Conservation (phyloP, 2,797 vertebrate genomes). For the Enteromius paludinosus region DNA sequence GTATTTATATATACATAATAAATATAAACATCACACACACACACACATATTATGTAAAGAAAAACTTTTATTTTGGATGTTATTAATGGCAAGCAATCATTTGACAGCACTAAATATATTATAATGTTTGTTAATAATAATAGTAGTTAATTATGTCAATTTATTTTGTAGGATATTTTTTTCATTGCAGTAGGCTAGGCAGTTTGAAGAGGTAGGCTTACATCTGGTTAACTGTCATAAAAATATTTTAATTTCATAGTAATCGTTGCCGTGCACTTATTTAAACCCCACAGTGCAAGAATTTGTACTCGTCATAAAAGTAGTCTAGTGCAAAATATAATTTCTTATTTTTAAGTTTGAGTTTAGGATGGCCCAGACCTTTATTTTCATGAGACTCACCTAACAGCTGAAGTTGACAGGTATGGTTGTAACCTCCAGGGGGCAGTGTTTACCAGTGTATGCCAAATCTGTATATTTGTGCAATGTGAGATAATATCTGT, state of each 20-base stretch:
- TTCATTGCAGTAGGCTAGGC: not conserved
- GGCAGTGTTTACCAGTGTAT: conserved; percentile 43
- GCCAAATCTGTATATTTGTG: conserved; percentile 47
- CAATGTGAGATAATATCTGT: conserved; percentile 62
- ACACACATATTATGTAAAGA: no score
- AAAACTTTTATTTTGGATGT: no score
- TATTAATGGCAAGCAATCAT: no score
- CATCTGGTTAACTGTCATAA: not conserved
- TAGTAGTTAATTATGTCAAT: not conserved
- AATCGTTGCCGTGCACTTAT: no score
- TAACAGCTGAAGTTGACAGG: not conserved
- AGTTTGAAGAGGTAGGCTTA: not conserved
- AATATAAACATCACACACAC: no score
- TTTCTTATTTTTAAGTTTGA: not conserved
- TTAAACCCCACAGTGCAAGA: not conserved
- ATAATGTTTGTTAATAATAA: not conserved
- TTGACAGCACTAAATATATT: no score
- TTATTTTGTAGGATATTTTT: not conserved
- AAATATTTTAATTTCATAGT: not conserved
- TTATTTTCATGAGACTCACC: conserved; percentile 11
- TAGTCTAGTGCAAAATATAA: not conserved
- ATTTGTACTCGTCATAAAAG: not conserved
- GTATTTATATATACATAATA: no score
- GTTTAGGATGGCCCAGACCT: not conserved
- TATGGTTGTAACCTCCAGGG: conserved; percentile 18